Evolutionary conservation across 1,140 invertebrate species (phyloP).

Genomic region (Anastatus disparis): DNA sequence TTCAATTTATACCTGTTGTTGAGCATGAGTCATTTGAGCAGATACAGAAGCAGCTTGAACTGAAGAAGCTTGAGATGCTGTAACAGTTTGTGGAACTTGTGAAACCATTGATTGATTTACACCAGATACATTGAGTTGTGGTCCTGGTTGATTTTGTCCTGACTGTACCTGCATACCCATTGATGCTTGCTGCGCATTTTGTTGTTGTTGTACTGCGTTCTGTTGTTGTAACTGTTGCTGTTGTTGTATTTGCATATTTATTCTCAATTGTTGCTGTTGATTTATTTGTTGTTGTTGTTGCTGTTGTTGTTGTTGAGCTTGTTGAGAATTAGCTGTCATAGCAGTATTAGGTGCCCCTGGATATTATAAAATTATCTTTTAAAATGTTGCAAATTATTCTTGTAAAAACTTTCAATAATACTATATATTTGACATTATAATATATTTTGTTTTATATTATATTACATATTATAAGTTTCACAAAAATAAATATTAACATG

Average conservation of each 20-base stretch:
- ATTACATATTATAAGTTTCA: no score
- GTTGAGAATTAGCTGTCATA: constrained; percentile 64
- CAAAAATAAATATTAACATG: no score
- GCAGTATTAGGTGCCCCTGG: constrained; percentile 54
- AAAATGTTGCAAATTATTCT: not conserved
- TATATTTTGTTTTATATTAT: no score
- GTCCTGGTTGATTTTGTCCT: constrained; percentile 48
- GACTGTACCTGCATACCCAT: constrained; percentile 56
- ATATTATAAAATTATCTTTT: constrained; percentile 20
- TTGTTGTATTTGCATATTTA: constrained; percentile 47
- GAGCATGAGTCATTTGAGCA: constrained; percentile 55
- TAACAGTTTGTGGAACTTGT: constrained; percentile 59
- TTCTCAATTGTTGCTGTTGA: constrained; percentile 60
- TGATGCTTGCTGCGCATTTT: constrained; percentile 62
- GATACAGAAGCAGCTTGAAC: constrained; percentile 49
- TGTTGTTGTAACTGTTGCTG: constrained; percentile 62
- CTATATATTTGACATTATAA: no score
- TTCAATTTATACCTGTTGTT: constrained; percentile 40
- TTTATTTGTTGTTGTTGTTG: constrained; percentile 56
- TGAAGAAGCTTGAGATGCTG: constrained; percentile 53
- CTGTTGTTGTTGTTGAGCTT: constrained; percentile 56
- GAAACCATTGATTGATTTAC: constrained; percentile 56
- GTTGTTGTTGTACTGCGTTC: constrained; percentile 54
- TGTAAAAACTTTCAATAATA: no score
- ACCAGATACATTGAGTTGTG: constrained; percentile 58